phyloP scores from a whole-genome alignment of 2,888 invertebrate species.

The Tuberolachnus salignus region DNA sequence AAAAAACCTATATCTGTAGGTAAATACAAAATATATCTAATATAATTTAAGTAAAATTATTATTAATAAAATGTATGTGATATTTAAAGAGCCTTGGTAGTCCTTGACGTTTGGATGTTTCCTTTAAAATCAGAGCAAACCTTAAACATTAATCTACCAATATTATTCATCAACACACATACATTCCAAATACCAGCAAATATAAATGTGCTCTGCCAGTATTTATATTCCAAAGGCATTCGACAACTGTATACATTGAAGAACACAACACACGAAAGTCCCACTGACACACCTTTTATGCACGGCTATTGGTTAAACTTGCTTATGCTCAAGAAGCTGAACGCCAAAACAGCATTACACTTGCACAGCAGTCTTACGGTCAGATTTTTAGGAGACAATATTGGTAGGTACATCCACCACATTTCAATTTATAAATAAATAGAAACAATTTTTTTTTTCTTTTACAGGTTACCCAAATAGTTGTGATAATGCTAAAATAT shows the following conservation, averaged over 20 bases:
- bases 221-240: conserved; percentile 26
- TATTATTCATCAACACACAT: conserved; percentile 68
- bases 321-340: conserved; percentile 64
- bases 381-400: conserved; percentile 62
- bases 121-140: conserved; percentile 66
- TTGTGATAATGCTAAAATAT: conserved; percentile 2
- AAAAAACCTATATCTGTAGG: too few species aligned
- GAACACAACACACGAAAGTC: conserved; percentile 65
- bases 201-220: conserved; percentile 61
- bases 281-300: conserved; percentile 64
- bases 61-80: too few species aligned
- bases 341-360: conserved; percentile 62
- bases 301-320: conserved; percentile 65
- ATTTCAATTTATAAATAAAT: neutral
- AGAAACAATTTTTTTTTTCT: neutral
- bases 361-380: conserved; percentile 64
- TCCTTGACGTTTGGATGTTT: conserved; percentile 71
- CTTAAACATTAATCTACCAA: conserved; percentile 64
- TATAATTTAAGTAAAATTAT: too few species aligned
- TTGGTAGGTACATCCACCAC: conserved; percentile 59
- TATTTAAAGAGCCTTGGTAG: conserved; percentile 64
- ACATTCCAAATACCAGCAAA: conserved; percentile 68
- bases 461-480: conserved; percentile 3
- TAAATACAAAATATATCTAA: too few species aligned
- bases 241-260: conserved; percentile 57